A percentile compares a stretch with the other conserved stretches of the same genome.
Evolutionary conservation across 2,888 invertebrate genomes (phyloP).

Genomic region (Bibio marci): DNA sequence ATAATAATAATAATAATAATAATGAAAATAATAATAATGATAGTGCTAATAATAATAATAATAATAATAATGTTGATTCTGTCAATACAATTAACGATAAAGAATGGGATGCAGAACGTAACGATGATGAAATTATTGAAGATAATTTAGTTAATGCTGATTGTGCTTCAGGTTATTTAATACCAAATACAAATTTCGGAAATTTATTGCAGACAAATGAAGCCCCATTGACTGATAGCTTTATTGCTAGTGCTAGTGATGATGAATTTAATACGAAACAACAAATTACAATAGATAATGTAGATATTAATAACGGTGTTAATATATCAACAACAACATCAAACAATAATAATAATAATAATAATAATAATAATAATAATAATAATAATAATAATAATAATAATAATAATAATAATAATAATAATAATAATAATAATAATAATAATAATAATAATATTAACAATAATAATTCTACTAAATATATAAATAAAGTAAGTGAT

Average conservation of each 20-base stretch:
- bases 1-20: constrained; percentile 16
- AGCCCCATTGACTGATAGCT: constrained; percentile 27
- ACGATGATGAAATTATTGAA: neutral
- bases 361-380: too few species aligned
- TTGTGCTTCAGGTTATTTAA: constrained; percentile 27
- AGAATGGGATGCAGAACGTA: constrained; percentile 1
- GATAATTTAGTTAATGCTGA: constrained; percentile 21
- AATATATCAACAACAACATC: constrained; percentile 7
- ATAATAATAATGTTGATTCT: constrained; percentile 1
- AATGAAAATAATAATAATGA: constrained; percentile 17
- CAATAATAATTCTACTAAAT: neutral
- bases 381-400: too few species aligned
- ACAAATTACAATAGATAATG: neutral
- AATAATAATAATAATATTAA: too few species aligned
- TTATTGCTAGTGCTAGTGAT: constrained; percentile 27
- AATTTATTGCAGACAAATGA: constrained; percentile 27
- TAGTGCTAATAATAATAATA: constrained; percentile 1
- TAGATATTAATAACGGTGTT: constrained; percentile 9
- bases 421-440: too few species aligned
- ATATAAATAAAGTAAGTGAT: constrained; percentile 27
- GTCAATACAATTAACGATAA: too few species aligned
- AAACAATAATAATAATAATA: too few species aligned
- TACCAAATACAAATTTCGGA: constrained; percentile 29
- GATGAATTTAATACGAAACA: constrained; percentile 11
- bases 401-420: too few species aligned